phyloP scores from a whole-genome alignment of 2,888 invertebrate genomes.

The Tromatobia lineatoria region DNA sequence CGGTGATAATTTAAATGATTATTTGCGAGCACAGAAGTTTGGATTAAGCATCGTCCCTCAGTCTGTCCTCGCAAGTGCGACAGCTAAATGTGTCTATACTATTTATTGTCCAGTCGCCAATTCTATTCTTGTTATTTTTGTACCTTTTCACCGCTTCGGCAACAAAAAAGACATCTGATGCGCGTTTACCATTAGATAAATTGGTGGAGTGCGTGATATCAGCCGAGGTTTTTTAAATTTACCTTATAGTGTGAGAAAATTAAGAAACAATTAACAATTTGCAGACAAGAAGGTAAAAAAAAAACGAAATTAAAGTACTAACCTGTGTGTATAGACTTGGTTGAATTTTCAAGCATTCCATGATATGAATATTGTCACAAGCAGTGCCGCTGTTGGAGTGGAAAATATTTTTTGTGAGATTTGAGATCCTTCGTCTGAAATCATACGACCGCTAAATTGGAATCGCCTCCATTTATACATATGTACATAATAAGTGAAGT shows the following conservation, averaged over 20 bases:
- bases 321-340: background rate
- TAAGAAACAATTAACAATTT: background rate
- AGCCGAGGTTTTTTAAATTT: slow-evolving; percentile 53
- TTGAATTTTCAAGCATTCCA: slow-evolving; percentile 44
- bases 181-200: slow-evolving; percentile 54
- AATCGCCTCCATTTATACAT: slow-evolving; percentile 70
- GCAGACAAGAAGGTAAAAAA: background rate
- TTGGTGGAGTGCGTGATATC: slow-evolving; percentile 43
- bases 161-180: slow-evolving; percentile 54
- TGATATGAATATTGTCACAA: background rate
- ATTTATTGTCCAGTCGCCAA: slow-evolving; percentile 69
- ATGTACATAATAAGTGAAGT: slow-evolving; percentile 66
- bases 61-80: slow-evolving; percentile 16
- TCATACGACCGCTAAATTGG: slow-evolving; percentile 58
- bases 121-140: slow-evolving; percentile 76
- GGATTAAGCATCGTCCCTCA: slow-evolving; percentile 1
- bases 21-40: background rate
- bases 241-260: background rate
- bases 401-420: slow-evolving; percentile 22
- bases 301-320: background rate
- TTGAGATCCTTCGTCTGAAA: slow-evolving; percentile 59
- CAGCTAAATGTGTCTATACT: slow-evolving; percentile 53
- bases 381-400: background rate
- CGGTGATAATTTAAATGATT: background rate
- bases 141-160: slow-evolving; percentile 75